A percentile compares a stretch with the other conserved stretches of the same genome.
phyloP scores from a whole-genome alignment of 1,140 invertebrate species.

The Venustaconcha ellipsiformis region DNA sequence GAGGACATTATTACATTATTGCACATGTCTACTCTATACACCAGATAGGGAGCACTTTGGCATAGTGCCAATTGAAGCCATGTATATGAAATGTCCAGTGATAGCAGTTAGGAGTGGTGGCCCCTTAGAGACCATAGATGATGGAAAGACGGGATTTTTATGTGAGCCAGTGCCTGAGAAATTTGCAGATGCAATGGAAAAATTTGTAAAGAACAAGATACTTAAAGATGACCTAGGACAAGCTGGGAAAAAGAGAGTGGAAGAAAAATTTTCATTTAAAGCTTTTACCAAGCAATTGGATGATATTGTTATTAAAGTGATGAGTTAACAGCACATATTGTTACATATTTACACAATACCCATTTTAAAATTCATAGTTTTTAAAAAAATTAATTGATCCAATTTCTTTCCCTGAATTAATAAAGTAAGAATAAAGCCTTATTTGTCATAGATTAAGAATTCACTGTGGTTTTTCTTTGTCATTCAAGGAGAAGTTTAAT shows the following conservation, averaged over 20 bases:
- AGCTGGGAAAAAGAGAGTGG: constrained; percentile 79
- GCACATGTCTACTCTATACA: constrained; percentile 91
- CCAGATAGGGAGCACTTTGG: constrained; percentile 99
- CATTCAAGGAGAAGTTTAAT: too few species aligned
- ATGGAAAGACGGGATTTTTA: constrained; percentile 92
- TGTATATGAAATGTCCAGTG: constrained; percentile 93
- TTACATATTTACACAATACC: too few species aligned
- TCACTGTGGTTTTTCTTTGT: too few species aligned
- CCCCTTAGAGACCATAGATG: constrained; percentile 90
- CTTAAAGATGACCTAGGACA: constrained; percentile 77
- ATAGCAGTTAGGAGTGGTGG: constrained; percentile 96
- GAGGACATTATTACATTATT: constrained; percentile 80
- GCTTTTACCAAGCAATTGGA: constrained; percentile 80
- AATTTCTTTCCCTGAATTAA: too few species aligned
- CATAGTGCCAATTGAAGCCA: constrained; percentile 98
- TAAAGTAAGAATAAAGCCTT: too few species aligned
- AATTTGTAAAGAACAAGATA: constrained; percentile 73
- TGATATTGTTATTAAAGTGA: constrained; percentile 69
- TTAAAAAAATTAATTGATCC: too few species aligned
- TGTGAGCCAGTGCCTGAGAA: constrained; percentile 76
- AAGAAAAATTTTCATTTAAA: constrained; percentile 84
- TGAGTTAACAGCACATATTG: background rate
- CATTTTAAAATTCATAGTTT: too few species aligned
- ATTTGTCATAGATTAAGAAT: too few species aligned
- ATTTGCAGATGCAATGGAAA: constrained; percentile 85